phyloP scores from a whole-genome alignment of 2,113 vertebrate species.

The Sylvietta virens region DNA sequence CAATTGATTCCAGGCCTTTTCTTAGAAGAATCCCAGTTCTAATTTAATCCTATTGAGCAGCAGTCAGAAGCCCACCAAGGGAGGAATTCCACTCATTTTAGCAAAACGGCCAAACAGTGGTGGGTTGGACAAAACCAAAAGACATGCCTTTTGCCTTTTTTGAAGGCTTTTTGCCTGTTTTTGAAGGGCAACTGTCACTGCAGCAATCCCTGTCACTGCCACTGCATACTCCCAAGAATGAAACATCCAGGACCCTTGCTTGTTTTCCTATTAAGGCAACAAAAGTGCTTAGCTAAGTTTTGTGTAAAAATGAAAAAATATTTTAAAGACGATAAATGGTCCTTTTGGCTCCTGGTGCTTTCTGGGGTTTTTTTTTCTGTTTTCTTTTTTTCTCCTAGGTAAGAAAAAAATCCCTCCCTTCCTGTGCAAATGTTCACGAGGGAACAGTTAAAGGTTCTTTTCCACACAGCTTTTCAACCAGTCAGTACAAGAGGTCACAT shows the following conservation, averaged over 20 bases:
- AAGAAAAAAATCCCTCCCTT: background rate
- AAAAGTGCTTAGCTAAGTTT: background rate
- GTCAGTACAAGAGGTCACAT: background rate
- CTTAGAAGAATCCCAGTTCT: constrained; percentile 18
- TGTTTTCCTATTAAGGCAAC: background rate
- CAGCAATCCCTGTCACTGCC: background rate
- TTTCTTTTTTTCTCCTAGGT: background rate
- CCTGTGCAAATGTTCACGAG: background rate
- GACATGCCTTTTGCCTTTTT: background rate
- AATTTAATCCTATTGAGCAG: constrained; percentile 24
- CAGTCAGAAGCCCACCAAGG: background rate
- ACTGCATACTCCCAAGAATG: background rate
- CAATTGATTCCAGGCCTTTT: constrained; percentile 5
- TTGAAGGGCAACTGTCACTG: background rate
- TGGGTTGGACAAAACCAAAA: background rate
- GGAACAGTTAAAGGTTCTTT: background rate
- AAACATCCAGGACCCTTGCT: background rate
- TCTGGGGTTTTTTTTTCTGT: no score
- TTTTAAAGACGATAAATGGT: background rate
- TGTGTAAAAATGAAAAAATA: background rate
- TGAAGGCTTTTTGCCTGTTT: background rate
- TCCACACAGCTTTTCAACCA: background rate
- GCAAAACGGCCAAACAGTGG: background rate
- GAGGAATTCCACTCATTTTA: background rate
- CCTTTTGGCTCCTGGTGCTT: background rate